These are phyloP conservation scores for Macrochelys suwanniensis DNA, from an alignment of 2,797 vertebrate genomes.

Conservation along the genomic window DNA sequence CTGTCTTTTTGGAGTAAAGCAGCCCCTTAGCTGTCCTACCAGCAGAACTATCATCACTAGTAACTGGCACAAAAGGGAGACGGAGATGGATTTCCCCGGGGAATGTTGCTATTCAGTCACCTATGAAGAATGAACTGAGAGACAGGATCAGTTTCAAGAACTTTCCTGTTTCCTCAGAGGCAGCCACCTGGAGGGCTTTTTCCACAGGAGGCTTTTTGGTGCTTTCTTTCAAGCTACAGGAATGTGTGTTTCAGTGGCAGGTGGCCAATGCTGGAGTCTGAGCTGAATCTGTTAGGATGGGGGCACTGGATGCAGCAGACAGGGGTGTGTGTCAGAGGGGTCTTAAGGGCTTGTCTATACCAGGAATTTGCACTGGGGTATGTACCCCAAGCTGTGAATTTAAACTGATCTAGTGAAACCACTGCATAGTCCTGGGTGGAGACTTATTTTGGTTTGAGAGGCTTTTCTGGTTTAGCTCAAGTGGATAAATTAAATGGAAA, in stretches of 20 bases:
- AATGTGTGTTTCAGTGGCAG: constrained; percentile 17
- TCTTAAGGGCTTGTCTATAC: neutral
- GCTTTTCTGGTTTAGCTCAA: neutral
- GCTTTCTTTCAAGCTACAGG: constrained; percentile 53
- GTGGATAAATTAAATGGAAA: neutral
- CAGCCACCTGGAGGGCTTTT: constrained; percentile 35
- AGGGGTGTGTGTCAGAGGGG: neutral
- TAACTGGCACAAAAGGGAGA: neutral
- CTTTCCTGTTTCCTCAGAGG: constrained; percentile 69
- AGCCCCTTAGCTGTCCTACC: neutral
- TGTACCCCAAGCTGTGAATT: neutral
- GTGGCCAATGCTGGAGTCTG: constrained; percentile 23
- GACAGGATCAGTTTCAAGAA: neutral
- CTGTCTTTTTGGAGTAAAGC: neutral
- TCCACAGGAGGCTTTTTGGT: constrained; percentile 57
- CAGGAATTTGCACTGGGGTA: fast-evolving
- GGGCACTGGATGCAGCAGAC: neutral
- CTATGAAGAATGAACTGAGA: constrained; percentile 8
- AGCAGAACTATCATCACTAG: neutral
- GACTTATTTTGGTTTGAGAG: neutral
- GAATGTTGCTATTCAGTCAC: neutral
- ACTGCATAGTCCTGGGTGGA: neutral
- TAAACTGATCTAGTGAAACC: neutral
- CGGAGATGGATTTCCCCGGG: neutral
- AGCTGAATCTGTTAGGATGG: neutral